These are phyloP conservation scores for Orussus abietinus DNA, from an alignment of 1,140 invertebrate species.

Conservation along the genomic window DNA sequence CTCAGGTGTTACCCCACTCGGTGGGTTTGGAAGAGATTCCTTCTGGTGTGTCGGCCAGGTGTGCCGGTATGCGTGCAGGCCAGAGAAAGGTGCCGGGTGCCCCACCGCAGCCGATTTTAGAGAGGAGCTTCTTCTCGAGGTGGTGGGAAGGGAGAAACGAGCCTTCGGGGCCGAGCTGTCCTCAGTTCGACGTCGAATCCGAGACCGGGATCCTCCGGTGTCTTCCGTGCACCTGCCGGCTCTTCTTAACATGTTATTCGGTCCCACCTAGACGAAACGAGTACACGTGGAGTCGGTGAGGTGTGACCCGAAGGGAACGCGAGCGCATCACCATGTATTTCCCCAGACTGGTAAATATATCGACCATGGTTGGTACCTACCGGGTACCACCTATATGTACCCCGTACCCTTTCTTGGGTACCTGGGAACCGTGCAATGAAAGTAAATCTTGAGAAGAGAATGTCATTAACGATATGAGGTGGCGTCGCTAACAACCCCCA, in stretches of 20 bases:
- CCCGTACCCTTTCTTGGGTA: no score
- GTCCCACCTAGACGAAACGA: slow-evolving; percentile 26
- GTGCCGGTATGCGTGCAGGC: slow-evolving; percentile 23
- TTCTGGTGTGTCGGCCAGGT: no score
- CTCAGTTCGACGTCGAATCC: slow-evolving; percentile 44
- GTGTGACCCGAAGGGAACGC: slow-evolving; percentile 15
- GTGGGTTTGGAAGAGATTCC: slow-evolving; percentile 6
- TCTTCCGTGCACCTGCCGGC: slow-evolving; percentile 21
- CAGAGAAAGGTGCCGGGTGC: slow-evolving; percentile 52
- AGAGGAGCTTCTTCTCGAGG: slow-evolving; percentile 43
- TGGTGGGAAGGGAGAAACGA: slow-evolving; percentile 43
- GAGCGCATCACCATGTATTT: slow-evolving; percentile 27
- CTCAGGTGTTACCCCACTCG: slow-evolving; percentile 9
- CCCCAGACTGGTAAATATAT: slow-evolving; percentile 38
- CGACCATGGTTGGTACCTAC: no score
- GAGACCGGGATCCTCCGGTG: slow-evolving; percentile 34
- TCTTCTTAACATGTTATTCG: slow-evolving; percentile 35
- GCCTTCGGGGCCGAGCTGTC: slow-evolving; percentile 38
- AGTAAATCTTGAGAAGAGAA: no score
- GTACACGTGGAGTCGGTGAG: slow-evolving; percentile 26
- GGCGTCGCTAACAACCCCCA: no score
- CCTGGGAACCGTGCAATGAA: no score
- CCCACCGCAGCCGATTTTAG: slow-evolving; percentile 44
- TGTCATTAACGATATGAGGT: no score
- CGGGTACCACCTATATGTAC: no score